Evolutionary conservation across 2,113 vertebrate genomes (phyloP), one percentile per base, ranked within the genome.

Genomic region (Ceyx margarethae): DNA sequence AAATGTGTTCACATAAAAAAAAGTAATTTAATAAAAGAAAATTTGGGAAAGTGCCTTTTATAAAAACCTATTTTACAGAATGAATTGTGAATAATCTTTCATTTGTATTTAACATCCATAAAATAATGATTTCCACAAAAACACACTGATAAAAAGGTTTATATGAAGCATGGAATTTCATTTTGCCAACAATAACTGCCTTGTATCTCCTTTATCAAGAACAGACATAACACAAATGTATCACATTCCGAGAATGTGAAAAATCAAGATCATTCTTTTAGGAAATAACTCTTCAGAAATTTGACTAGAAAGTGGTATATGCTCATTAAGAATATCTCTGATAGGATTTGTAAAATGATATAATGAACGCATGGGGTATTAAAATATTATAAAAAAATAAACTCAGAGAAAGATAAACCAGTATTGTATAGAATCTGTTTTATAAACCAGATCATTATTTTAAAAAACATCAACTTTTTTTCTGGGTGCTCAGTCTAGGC

Each of bases 71-170:
- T 93, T 96, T 95, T 94, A 46, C 20, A 93, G 88, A 97, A 92
- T 71, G 64, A 61, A 93, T 92, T 85, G 62, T 81, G 72, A 92
- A 83, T 71, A 92, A 94, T 95, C 92, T 96, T 95, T 97, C 95
- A 81, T 94, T 92, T 96, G 48, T 94, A 94, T 95, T 97, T 97
- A 96, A 96, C 65, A 95, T 67, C 90, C 94, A 84, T 79, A 66
- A 95, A 93, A 97, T 93, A 97, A 95, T 94, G 75, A 96, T 97
- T 97, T 97, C 81, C 93, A 95, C 84, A 94, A 95, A 97, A 97
- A 81, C 58, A 93, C 43, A 91, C 81, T 90, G 94, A 96, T 96
- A 95, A 94, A 97, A 96, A 96, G 79, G 86, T 96, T 97, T 95
- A 95, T 95, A 91, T 60, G 57, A 85, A 95, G 67, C 92, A 94